Percentiles rank a stretch among this genome's conserved stretches.
These are phyloP conservation scores for Oreotrochilus melanogaster DNA, from an alignment of 2,113 vertebrate genomes.

Conservation along the genomic window DNA sequence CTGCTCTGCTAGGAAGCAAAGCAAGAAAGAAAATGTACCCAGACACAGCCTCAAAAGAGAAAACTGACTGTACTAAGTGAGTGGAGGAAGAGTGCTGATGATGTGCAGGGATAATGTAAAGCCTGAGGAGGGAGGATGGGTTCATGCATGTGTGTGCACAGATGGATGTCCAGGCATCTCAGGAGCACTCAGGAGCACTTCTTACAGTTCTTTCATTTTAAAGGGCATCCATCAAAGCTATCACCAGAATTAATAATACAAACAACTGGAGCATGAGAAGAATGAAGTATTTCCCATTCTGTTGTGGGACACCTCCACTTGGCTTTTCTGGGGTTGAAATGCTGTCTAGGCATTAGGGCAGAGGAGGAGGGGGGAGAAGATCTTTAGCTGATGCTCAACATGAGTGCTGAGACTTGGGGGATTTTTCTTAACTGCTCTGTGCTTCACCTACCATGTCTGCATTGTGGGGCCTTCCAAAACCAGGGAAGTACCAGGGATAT, in stretches of 20 bases:
- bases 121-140: background rate
- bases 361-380: background rate
- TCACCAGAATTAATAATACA: background rate
- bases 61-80: accelerated
- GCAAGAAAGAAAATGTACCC: background rate
- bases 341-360: background rate
- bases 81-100: background rate
- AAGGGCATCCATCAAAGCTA: background rate
- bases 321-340: background rate
- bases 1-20: background rate
- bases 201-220: background rate
- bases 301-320: background rate
- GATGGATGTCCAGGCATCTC: background rate
- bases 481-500: background rate
- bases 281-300: background rate
- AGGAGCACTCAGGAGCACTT: background rate
- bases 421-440: background rate
- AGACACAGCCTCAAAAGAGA: background rate
- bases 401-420: background rate
- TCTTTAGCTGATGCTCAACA: background rate
- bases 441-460: background rate
- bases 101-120: background rate
- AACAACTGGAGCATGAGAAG: background rate
- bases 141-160: background rate
- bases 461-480: background rate